These are phyloP conservation scores for Brachionus rotundiformis DNA, from an alignment of 1,140 invertebrate genomes.

Conservation along the genomic window DNA sequence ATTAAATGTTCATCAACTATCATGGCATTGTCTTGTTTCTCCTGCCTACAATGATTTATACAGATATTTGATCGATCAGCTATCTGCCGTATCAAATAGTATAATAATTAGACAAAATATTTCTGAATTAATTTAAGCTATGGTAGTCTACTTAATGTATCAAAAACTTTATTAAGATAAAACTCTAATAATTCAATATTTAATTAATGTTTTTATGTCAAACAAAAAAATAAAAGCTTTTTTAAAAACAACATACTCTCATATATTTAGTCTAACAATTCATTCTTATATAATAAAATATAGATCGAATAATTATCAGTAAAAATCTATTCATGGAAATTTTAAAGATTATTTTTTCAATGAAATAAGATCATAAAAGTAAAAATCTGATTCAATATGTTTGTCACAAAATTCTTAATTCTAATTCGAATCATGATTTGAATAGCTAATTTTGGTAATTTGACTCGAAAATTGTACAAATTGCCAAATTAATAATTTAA, in stretches of 20 bases:
- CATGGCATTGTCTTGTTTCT: not conserved
- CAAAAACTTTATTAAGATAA: not conserved
- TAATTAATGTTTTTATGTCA: too few species aligned
- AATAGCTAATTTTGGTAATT: not conserved
- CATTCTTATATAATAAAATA: too few species aligned
- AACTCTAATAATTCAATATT: too few species aligned
- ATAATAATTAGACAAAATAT: not conserved
- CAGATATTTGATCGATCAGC: not conserved
- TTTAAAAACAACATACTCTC: too few species aligned
- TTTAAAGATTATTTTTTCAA: not conserved
- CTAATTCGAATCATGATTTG: not conserved
- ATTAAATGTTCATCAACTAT: not conserved
- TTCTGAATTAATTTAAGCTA: not conserved
- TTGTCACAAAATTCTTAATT: not conserved
- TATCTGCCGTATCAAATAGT: not conserved
- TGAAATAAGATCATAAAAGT: not conserved
- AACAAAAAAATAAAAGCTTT: too few species aligned
- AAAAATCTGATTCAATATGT: not conserved
- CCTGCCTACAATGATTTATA: not conserved
- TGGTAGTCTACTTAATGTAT: not conserved
- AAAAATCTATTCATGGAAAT: too few species aligned
- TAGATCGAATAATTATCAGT: too few species aligned
- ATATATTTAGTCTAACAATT: too few species aligned
- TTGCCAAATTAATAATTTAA: not conserved
- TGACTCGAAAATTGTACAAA: not conserved